Evolutionary conservation across 2,113 vertebrate genomes (phyloP).

Genomic region (Pseudonaja textilis): DNA sequence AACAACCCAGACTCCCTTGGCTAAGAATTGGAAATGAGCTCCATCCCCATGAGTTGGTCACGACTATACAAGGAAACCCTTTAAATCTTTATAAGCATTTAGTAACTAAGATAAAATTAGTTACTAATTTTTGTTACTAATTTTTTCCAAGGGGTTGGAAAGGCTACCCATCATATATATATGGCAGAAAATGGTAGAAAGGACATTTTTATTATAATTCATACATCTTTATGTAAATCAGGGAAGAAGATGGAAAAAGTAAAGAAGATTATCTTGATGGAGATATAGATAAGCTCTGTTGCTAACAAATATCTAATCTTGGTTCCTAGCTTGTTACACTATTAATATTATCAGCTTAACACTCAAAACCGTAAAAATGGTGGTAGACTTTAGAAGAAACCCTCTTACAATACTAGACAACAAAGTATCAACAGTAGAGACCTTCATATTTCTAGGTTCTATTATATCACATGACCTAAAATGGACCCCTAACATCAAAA

Average conservation of each 20-base stretch:
- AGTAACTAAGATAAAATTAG: not conserved
- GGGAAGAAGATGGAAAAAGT: not conserved
- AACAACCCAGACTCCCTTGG: not conserved
- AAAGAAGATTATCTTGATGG: not conserved
- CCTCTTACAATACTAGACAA: too few relatives aligned
- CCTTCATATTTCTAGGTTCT: too few relatives aligned
- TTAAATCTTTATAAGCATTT: not conserved
- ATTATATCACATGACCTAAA: too few relatives aligned
- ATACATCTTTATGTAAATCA: not conserved
- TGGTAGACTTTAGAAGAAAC: too few relatives aligned
- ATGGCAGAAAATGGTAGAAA: not conserved
- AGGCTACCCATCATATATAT: not conserved
- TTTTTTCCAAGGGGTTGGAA: too few relatives aligned
- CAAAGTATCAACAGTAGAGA: too few relatives aligned
- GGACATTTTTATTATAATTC: not conserved
- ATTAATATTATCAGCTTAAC: not conserved
- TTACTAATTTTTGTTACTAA: too few relatives aligned
- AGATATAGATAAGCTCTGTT: not conserved
- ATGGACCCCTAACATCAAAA: too few relatives aligned
- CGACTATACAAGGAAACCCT: not conserved
- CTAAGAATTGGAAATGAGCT: not conserved
- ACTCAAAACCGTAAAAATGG: too few relatives aligned
- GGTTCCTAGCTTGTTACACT: not conserved
- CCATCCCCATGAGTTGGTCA: not conserved
- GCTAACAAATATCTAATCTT: not conserved